phyloP scores from a whole-genome alignment of 2,797 vertebrate genomes.

The Amphiprion clarkii region DNA sequence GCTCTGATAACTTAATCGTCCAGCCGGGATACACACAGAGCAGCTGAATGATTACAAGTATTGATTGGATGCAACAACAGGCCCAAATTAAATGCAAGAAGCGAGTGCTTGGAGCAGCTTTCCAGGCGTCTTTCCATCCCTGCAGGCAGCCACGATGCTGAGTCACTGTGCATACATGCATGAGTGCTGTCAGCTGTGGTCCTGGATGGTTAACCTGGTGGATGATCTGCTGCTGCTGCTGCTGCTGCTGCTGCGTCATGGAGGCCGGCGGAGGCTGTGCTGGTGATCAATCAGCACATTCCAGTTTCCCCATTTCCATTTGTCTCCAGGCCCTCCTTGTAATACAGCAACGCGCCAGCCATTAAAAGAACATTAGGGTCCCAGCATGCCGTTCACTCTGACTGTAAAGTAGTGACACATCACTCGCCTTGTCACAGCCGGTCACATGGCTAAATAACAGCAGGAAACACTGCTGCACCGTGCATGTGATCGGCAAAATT shows the following conservation, averaged over 20 bases:
- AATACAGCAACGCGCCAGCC: slow-evolving; percentile 65
- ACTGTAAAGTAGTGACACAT: slow-evolving; percentile 27
- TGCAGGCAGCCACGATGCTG: slow-evolving; percentile 38
- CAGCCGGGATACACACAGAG: slow-evolving; percentile 39
- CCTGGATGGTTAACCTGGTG: slow-evolving; percentile 52
- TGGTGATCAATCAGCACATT: slow-evolving; percentile 76
- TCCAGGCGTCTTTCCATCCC: slow-evolving; percentile 34
- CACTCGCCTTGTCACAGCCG: neutral
- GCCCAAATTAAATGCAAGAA: slow-evolving; percentile 54
- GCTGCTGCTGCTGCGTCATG: slow-evolving; percentile 64
- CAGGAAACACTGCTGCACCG: neutral
- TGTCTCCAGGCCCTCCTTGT: slow-evolving; percentile 36
- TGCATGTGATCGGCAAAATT: neutral
- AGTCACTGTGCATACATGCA: slow-evolving; percentile 57
- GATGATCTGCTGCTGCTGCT: slow-evolving; percentile 60
- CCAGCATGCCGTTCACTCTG: slow-evolving; percentile 68
- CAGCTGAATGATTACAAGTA: slow-evolving; percentile 54
- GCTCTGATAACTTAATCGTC: slow-evolving; percentile 62
- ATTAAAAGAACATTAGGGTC: slow-evolving; percentile 82
- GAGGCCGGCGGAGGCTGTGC: slow-evolving; percentile 55
- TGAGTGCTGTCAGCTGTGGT: slow-evolving; percentile 46
- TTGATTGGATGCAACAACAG: slow-evolving; percentile 59
- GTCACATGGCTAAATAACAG: slow-evolving; percentile 14
- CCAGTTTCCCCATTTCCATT: neutral
- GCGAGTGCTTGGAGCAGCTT: slow-evolving; percentile 32